These are phyloP conservation scores for Lutraria lutraria DNA, from an alignment of 2,888 invertebrate genomes.

Conservation along the genomic window DNA sequence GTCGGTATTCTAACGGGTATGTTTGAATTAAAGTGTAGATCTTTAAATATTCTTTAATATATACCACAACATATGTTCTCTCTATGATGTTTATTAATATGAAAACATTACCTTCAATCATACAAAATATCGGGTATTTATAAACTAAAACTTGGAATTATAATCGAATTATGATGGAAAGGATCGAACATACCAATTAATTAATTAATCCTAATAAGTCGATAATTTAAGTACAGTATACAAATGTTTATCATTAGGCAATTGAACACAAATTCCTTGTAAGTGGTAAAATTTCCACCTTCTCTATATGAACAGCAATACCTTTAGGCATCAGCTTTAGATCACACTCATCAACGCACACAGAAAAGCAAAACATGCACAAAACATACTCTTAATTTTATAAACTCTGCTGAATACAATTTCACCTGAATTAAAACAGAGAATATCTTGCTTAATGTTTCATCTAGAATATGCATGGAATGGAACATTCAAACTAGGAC, in stretches of 20 bases:
- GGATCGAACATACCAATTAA: background rate
- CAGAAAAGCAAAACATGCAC: background rate
- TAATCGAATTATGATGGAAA: background rate
- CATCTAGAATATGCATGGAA: conserved; percentile 65
- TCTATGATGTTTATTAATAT: background rate
- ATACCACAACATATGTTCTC: background rate
- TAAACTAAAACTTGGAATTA: background rate
- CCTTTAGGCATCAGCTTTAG: background rate
- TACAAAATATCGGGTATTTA: background rate
- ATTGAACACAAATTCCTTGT: no score
- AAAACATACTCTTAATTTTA: conserved; percentile 8
- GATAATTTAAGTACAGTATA: no score
- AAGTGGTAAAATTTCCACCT: no score
- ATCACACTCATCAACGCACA: background rate
- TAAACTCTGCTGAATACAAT: no score
- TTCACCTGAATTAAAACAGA: no score
- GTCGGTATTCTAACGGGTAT: conserved; percentile 69
- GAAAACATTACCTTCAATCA: background rate
- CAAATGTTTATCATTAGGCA: no score
- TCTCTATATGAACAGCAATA: no score
- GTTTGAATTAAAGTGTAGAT: background rate
- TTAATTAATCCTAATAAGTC: no score
- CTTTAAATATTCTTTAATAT: background rate
- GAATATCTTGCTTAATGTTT: no score
- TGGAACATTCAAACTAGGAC: conserved; percentile 61